Evolutionary conservation across 2,113 vertebrate species (phyloP), one percentile per base, ranked within the genome.

Genomic region (Turnix velox): DNA sequence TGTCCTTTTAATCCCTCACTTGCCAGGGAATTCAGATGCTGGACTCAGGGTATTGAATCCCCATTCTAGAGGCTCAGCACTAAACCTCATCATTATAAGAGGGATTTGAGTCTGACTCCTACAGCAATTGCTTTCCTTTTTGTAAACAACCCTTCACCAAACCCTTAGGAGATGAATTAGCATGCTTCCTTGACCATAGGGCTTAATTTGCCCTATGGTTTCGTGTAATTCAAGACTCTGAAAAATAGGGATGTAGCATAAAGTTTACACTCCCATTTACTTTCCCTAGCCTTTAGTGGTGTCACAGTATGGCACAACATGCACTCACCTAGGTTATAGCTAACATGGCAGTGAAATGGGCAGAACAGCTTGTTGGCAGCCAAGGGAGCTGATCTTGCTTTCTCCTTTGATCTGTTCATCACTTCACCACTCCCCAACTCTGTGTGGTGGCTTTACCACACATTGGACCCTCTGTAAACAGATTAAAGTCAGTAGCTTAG

Each of bases 81-180:
- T 83, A 48, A 93, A 46, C 65, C 39, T 74, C 28, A 11, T 86
- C 23, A 17, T 89, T 81, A 15, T 63, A 91, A 76, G 58, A 72
- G 78, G 87, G 81, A 31, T 62, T 71, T 91, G 84, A 96, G 88
- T 88, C 74, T 58, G 65, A 48, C 52, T 82, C 88, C 80, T 90
- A 7, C n/a, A 74, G 74, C 78, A 87, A 72, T 73, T 79, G 74
- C 58, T 89, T 94, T 95, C 33, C 40, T 91, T 91, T 85, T 82
- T 51, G 68, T 90, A 95, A 96, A 95, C 93, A 94, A 76, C 71
- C 49, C 18, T 35, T 92, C 40, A 48, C 33, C 40, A 85, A 92
- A 82, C 82, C 81, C 90, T 91, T 87, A 90, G 90, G 93, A 83
- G 67, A 85, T 49, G 91, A 94, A 95, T 93, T 95, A 91, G 39